Evolutionary conservation across 2,113 vertebrate species (phyloP), one percentile per base, ranked within the genome.

Genomic region (Trinectes maculatus): DNA sequence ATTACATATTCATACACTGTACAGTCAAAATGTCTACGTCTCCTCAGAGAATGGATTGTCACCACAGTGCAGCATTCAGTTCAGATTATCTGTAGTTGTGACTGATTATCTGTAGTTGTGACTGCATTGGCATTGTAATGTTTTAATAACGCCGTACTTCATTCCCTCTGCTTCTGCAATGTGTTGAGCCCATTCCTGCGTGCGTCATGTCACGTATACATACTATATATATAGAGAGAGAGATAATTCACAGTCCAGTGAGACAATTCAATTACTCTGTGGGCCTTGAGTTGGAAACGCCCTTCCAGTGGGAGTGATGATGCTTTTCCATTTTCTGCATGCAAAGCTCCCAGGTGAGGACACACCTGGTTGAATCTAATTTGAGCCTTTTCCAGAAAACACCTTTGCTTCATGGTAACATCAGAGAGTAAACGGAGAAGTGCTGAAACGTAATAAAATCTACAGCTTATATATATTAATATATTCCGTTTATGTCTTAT

Each of bases 271-370:
- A 54, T 68, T 28, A 22, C 56, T 39, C 40, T 37, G 29, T 48
- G 31, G 47, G 26, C 24, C 18, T 37, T 21, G 5, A 24, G 24
- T 29, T 46, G 63, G 39, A 55, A 74, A 63, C 67, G 47, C 21
- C 42, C 34, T 28, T 71, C 75, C 25, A 48, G 26, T 6, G 56
- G 58, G 39, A 69, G 15, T 71, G 68, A 73, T 34, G 6, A 2
- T 15, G 47, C 31, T 68, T 81, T 79, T 85, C 74, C 60, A 61
- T 68, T 64, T 44, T 70, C 53, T 58, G 53, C 43, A 37, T 37
- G 56, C 47, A 16, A 2, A 51, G 43, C 56, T 70, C 77, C 40
- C 71, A 57, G 25, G 16, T 68, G 56, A 16, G 22, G 28, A 62
- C 24, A 8, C 25, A 29, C 19, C 43, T 22, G 3, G 24, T 10